These are phyloP conservation scores for Rattus rattus DNA, from an alignment of 2,113 vertebrate genomes.

Conservation along the genomic window DNA sequence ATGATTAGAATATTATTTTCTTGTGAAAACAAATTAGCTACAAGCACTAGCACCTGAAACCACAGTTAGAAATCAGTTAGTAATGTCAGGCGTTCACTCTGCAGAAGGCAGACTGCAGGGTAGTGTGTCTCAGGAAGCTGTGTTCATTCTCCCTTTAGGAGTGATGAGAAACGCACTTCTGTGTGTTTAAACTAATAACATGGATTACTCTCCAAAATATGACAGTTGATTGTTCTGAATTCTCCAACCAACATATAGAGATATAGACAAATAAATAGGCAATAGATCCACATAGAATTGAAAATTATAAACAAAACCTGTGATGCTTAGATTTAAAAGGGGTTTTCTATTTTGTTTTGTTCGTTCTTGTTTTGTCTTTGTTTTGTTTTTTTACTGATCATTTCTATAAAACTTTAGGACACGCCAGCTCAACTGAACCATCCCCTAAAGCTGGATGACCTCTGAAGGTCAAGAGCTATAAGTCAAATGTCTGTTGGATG, in stretches of 20 bases:
- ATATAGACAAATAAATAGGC: neutral
- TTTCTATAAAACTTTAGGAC: neutral
- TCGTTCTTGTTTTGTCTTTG: too few species aligned
- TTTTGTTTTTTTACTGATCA: neutral
- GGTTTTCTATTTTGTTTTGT: neutral
- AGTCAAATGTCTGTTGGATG: neutral
- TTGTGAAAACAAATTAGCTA: slow-evolving; percentile 74
- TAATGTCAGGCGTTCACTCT: slow-evolving; percentile 64
- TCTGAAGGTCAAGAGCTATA: neutral
- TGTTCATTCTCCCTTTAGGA: slow-evolving; percentile 56
- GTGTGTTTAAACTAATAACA: slow-evolving; percentile 71
- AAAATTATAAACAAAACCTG: neutral
- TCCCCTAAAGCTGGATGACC: neutral
- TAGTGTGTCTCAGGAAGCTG: slow-evolving; percentile 57
- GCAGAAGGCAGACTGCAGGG: slow-evolving; percentile 59
- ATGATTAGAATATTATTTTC: slow-evolving; percentile 73
- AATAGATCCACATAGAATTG: neutral
- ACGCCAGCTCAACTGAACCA: neutral
- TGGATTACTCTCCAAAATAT: slow-evolving; percentile 61
- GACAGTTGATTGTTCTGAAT: slow-evolving; percentile 68
- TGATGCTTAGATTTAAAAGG: neutral
- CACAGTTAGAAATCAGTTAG: slow-evolving; percentile 67
- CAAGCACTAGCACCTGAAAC: slow-evolving; percentile 75
- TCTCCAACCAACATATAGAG: neutral
- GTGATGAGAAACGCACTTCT: slow-evolving; percentile 57